phyloP scores from a whole-genome alignment of 2,888 invertebrate genomes.

The Nowickia ferox region DNA sequence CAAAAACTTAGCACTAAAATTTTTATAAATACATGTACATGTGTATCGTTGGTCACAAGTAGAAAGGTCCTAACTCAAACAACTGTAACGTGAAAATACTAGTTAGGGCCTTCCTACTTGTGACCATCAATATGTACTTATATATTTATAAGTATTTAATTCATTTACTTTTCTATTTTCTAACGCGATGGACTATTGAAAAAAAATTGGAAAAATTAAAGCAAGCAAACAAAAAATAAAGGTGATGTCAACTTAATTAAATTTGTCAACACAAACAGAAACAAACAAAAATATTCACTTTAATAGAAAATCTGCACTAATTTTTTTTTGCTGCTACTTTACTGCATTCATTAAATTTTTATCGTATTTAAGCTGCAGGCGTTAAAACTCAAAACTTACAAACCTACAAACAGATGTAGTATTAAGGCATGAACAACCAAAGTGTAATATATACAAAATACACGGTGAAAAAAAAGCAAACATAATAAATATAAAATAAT shows the following conservation, averaged over 20 bases:
- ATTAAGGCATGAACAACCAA: slow-evolving; percentile 26
- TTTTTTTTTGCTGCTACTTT: not conserved
- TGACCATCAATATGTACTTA: too few species aligned
- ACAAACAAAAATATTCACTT: slow-evolving; percentile 6
- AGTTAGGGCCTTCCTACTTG: too few species aligned
- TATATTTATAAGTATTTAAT: not conserved
- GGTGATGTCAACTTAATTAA: slow-evolving; percentile 74
- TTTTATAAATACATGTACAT: too few species aligned
- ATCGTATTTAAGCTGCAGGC: slow-evolving; percentile 44
- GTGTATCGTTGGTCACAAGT: too few species aligned
- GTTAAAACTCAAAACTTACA: slow-evolving; percentile 41
- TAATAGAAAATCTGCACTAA: slow-evolving; percentile 19
- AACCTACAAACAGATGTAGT: not conserved
- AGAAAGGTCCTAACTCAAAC: too few species aligned
- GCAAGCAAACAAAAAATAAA: slow-evolving; percentile 7
- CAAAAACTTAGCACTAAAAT: too few species aligned
- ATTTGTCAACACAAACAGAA: slow-evolving; percentile 74
- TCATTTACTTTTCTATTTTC: not conserved
- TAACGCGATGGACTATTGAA: not conserved
- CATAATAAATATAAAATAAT: not conserved
- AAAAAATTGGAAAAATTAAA: slow-evolving; percentile 14
- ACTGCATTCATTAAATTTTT: slow-evolving; percentile 29
- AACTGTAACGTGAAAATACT: too few species aligned
- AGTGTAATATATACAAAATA: slow-evolving; percentile 21
- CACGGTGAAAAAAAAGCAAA: not conserved